Evolutionary conservation across 1,140 invertebrate genomes (phyloP).

Genomic region (Drosophila santomea): DNA sequence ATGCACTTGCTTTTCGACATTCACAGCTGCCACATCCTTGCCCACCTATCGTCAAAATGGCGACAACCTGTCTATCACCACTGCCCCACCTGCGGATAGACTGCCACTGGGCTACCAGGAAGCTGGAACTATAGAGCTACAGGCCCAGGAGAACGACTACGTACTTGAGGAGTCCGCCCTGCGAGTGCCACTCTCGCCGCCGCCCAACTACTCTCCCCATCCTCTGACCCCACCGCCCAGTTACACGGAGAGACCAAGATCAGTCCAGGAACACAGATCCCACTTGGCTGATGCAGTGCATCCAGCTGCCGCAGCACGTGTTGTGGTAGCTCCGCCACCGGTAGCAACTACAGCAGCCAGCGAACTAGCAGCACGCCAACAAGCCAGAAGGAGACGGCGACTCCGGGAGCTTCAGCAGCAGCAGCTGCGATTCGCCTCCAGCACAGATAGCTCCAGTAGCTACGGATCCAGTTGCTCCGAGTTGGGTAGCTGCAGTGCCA

Average conservation of each 20-base stretch:
- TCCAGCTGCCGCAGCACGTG: constrained; percentile 3
- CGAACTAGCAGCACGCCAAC: constrained; percentile 55
- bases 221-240: constrained; percentile 76
- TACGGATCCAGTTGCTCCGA: constrained; percentile 55
- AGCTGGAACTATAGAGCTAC: constrained; percentile 38
- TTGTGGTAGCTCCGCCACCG: background rate
- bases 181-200: constrained; percentile 45
- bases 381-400: constrained; percentile 61
- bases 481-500: constrained; percentile 24
- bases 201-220: constrained; percentile 60
- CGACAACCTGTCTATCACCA: constrained; percentile 21
- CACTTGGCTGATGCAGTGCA: constrained; percentile 10
- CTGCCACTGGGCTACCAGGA: constrained; percentile 21
- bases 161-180: constrained; percentile 43
- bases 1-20: background rate
- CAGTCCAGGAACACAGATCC: background rate
- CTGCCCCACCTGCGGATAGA: constrained; percentile 11
- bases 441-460: constrained; percentile 61
- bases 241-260: constrained; percentile 59
- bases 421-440: constrained; percentile 50
- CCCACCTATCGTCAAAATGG: constrained; percentile 48
- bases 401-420: constrained; percentile 65
- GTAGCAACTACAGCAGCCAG: constrained; percentile 1
- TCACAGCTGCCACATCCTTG: constrained; percentile 19
- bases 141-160: constrained; percentile 66